A percentile compares a stretch with the other conserved stretches of the same genome.
Evolutionary conservation across 2,888 invertebrate species (phyloP).

Genomic region (Oxycera nigricornis): DNA sequence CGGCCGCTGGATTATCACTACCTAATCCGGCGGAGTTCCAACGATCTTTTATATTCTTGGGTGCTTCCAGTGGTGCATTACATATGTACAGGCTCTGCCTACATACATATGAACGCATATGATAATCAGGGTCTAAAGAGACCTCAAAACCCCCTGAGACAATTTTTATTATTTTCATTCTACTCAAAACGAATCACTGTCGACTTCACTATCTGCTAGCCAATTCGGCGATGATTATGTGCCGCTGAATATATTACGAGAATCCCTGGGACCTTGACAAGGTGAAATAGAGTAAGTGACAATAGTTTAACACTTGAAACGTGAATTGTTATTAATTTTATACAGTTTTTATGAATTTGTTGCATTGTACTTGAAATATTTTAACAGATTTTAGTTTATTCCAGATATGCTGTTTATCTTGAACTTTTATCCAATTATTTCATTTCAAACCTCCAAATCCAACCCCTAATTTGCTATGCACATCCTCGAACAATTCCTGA

Average conservation of each 20-base stretch:
- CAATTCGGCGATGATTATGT: neutral
- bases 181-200: too few species aligned
- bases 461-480: too few species aligned
- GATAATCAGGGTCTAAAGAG: neutral
- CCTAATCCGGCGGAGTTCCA: too few species aligned
- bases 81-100: neutral
- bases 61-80: neutral
- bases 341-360: neutral
- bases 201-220: neutral
- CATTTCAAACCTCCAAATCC: too few species aligned
- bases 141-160: neutral
- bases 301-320: neutral
- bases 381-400: too few species aligned
- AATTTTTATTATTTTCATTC: neutral
- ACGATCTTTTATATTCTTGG: slow-evolving; percentile 24
- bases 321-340: neutral
- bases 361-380: too few species aligned
- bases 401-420: too few species aligned
- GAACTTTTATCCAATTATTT: too few species aligned
- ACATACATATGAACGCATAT: neutral
- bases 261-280: neutral
- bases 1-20: too few species aligned
- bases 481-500: too few species aligned
- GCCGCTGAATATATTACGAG: neutral
- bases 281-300: neutral